phyloP scores from a whole-genome alignment of 2,888 invertebrate species.

The Apodemia duryi region DNA sequence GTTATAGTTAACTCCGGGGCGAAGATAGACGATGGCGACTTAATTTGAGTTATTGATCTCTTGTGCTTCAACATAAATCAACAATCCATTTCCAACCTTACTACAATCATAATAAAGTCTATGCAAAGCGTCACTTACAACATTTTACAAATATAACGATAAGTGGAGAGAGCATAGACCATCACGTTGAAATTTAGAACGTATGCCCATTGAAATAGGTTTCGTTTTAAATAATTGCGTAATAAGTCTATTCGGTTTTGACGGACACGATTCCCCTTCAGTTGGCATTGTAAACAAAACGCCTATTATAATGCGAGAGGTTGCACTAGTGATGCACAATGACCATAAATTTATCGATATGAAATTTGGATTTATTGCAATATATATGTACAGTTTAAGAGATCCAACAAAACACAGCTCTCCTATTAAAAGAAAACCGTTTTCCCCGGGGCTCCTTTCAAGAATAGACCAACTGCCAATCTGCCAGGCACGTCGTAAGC shows the following conservation, averaged over 20 bases:
- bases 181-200: slow-evolving; percentile 29
- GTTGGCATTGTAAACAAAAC: slow-evolving; percentile 74
- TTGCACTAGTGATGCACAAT: slow-evolving; percentile 45
- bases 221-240: slow-evolving; percentile 35
- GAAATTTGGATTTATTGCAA: background rate
- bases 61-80: slow-evolving; percentile 33
- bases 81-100: slow-evolving; percentile 29
- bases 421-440: no score
- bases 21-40: slow-evolving; percentile 49
- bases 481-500: no score
- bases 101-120: slow-evolving; percentile 21
- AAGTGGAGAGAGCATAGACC: slow-evolving; percentile 21
- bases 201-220: slow-evolving; percentile 35
- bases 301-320: slow-evolving; percentile 71
- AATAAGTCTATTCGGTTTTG: slow-evolving; percentile 29
- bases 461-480: no score
- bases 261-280: slow-evolving; percentile 56
- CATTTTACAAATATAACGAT: slow-evolving; percentile 19
- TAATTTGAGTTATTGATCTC: slow-evolving; percentile 59
- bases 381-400: no score
- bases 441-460: no score
- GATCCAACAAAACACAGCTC: no score
- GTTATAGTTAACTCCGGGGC: slow-evolving; percentile 38
- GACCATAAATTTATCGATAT: background rate
- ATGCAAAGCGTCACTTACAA: slow-evolving; percentile 22